Percentiles rank a stretch among this genome's conserved stretches.
phyloP scores from a whole-genome alignment of 2,113 vertebrate species.

The Raja brachyura region DNA sequence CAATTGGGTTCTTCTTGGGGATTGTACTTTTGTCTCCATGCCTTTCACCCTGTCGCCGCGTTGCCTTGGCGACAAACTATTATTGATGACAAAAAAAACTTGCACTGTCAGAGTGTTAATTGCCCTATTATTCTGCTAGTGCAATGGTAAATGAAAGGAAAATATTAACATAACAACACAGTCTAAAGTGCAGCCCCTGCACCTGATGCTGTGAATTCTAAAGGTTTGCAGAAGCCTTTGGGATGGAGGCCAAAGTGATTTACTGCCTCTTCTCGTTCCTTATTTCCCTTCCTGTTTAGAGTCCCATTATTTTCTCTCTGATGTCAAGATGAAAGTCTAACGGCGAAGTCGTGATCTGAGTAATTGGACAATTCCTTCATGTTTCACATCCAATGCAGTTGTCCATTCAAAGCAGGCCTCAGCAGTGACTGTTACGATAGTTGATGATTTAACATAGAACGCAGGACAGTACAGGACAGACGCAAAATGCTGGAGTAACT shows the following conservation, averaged over 20 bases:
- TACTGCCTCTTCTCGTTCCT: neutral
- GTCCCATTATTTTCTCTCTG: neutral
- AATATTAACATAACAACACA: neutral
- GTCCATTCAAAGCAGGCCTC: neutral
- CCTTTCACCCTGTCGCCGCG: neutral
- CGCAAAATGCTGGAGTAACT: too few species aligned
- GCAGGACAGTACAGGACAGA: too few species aligned
- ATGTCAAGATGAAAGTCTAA: neutral
- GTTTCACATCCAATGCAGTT: neutral
- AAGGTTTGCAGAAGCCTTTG: neutral
- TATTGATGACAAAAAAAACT: neutral
- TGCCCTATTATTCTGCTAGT: neutral
- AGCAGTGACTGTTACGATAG: neutral
- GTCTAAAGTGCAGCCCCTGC: neutral
- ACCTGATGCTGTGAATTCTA: neutral
- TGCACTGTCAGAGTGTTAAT: neutral
- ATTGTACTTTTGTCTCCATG: too few species aligned
- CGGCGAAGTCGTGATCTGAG: too few species aligned
- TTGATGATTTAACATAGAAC: neutral
- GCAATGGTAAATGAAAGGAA: neutral
- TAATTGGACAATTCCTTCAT: neutral
- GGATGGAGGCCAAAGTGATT: neutral
- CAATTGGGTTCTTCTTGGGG: neutral
- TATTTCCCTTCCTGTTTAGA: too few species aligned
- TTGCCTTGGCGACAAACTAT: conserved; percentile 7